Evolutionary conservation across 2,113 vertebrate genomes (phyloP).

Genomic region (Spea multiplicata): DNA sequence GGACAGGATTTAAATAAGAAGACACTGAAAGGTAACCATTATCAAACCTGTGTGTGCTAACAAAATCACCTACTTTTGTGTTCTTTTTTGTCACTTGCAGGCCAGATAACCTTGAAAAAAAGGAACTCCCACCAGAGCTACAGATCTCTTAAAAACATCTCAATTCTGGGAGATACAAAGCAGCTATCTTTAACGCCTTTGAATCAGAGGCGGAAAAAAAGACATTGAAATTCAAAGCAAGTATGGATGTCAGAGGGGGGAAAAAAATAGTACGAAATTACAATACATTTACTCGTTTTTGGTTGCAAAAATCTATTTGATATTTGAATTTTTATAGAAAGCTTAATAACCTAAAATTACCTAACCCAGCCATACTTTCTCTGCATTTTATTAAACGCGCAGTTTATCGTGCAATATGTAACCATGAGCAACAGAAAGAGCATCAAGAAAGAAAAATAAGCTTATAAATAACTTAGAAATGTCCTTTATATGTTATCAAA

Average conservation of each 20-base stretch:
- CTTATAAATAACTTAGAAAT: too few relatives aligned
- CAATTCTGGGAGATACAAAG: slow-evolving; percentile 49
- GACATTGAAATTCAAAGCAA: slow-evolving; percentile 52
- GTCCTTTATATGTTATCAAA: too few relatives aligned
- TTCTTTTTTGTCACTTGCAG: slow-evolving; percentile 28
- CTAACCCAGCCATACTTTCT: too few relatives aligned
- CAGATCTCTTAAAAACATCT: slow-evolving; percentile 54
- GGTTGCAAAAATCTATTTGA: slow-evolving; percentile 3
- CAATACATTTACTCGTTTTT: slow-evolving; percentile 19
- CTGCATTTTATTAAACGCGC: too few relatives aligned
- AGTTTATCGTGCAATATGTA: too few relatives aligned
- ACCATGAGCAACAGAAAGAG: too few relatives aligned
- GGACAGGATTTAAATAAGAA: background rate
- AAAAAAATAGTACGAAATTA: slow-evolving; percentile 44
- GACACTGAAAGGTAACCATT: background rate
- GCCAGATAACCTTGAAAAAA: slow-evolving; percentile 34
- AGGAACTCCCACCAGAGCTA: slow-evolving; percentile 47
- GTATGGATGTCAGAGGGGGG: slow-evolving; percentile 40
- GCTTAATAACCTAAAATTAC: background rate
- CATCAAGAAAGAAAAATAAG: too few relatives aligned
- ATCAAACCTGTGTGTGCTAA: background rate
- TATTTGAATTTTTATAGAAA: background rate
- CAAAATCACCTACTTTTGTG: slow-evolving; percentile 22
- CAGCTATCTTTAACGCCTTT: slow-evolving; percentile 38
- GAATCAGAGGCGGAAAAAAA: slow-evolving; percentile 56